These are phyloP conservation scores for Drosophila grimshawi DNA, from an alignment of 1,140 invertebrate species.

Conservation along the genomic window DNA sequence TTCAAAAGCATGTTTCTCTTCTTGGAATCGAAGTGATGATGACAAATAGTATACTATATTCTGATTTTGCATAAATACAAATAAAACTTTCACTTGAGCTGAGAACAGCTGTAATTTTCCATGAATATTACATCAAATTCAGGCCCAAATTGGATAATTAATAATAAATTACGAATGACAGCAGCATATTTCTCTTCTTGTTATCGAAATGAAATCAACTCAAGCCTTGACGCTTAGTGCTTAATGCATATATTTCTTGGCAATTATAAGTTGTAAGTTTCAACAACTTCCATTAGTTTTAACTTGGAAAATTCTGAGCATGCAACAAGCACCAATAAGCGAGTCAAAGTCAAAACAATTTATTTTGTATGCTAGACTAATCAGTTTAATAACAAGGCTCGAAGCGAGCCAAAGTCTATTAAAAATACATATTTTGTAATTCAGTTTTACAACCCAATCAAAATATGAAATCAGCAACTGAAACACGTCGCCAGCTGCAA, in stretches of 20 bases:
- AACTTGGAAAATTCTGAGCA: constrained; percentile 15
- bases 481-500: constrained; percentile 41
- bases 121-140: no score
- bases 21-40: no score
- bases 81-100: background rate
- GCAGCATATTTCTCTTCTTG: background rate
- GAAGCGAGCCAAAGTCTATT: constrained; percentile 21
- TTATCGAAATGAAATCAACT: background rate
- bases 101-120: background rate
- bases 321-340: constrained; percentile 8
- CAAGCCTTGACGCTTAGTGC: constrained; percentile 14
- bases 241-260: background rate
- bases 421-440: constrained; percentile 50
- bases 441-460: constrained; percentile 43
- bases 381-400: constrained; percentile 34
- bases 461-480: constrained; percentile 31
- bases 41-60: no score
- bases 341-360: constrained; percentile 51
- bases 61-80: no score
- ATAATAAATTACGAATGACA: background rate
- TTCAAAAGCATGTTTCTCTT: no score
- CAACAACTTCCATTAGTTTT: background rate
- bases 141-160: no score
- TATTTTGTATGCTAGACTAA: constrained; percentile 25
- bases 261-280: constrained; percentile 23